Evolutionary conservation across 2,113 vertebrate genomes (phyloP).

Genomic region (Stigmatopora nigra): DNA sequence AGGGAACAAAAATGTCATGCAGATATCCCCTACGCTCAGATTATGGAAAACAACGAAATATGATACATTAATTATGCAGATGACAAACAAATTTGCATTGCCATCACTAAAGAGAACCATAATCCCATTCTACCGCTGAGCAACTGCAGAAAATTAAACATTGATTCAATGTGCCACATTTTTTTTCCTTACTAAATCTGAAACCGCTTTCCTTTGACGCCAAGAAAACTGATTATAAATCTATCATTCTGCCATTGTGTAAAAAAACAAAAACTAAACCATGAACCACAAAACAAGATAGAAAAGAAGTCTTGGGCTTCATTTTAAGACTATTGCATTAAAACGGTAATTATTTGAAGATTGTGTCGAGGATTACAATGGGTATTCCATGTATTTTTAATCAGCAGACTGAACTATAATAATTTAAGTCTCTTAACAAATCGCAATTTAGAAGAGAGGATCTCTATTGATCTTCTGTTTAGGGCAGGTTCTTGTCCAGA

Average conservation of each 20-base stretch:
- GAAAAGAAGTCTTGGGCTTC: background rate
- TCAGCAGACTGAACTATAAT: slow-evolving; percentile 1
- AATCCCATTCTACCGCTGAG: slow-evolving; percentile 9
- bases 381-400: slow-evolving; percentile 2
- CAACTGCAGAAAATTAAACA: slow-evolving; percentile 2
- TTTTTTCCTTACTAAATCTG: background rate
- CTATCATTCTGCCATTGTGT: background rate
- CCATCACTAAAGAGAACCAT: background rate
- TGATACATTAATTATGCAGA: slow-evolving; percentile 10
- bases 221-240: background rate
- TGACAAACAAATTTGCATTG: slow-evolving; percentile 10
- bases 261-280: background rate
- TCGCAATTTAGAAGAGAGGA: background rate
- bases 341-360: background rate
- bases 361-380: slow-evolving; percentile 2
- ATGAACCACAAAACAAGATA: background rate
- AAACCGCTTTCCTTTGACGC: background rate
- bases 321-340: background rate
- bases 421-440: background rate
- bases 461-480: too few relatives aligned
- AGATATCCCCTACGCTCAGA: background rate
- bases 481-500: too few relatives aligned
- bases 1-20: slow-evolving; percentile 1
- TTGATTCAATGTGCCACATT: background rate
- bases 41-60: slow-evolving; percentile 10